Evolutionary conservation across 2,797 vertebrate species (phyloP), one percentile per base, ranked within the genome.

Genomic region (Ambastaia sidthimunki): DNA sequence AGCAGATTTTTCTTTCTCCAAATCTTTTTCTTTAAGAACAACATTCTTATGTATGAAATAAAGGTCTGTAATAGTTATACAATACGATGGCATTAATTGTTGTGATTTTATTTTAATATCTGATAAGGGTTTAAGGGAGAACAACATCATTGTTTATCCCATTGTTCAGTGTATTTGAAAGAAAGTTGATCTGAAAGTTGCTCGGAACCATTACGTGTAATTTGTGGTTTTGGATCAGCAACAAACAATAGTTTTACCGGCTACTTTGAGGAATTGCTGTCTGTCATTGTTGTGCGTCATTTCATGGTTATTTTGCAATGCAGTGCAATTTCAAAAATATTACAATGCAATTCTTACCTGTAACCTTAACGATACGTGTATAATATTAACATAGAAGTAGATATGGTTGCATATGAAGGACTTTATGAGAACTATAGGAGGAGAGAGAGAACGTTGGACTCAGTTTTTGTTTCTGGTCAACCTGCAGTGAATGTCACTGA

Each of bases 301-400:
- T 60, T 57, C 48, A 47, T 82, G 59, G 47, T 71, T 74, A 72
- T 73, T 82, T 84, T 76, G 69, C 74, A 79, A 83, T 44, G 72
- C 86, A 59, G 83, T 85, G 82, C 79, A 85, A 78, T 85, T 82
- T 77, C 59, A 50, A 67, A 83, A 80, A 83, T 78, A 83, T 74
- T 82, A 84, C 78, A 86, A 82, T 86, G 76, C 83, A 85, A 80
- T 85, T 82, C 70, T 82, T 87, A 76, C 84, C 63, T 85, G 78
- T 85, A 86, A 86, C 74, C 80, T 85, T 83, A 83, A 80, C 71
- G 82, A 75, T 75, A 78, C 78, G 63, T 80, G 74, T 55, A 74
- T 28, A 19, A 76, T 81, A 67, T 47, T 68, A 73, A 77, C 72
- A 23, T 83, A 66, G 62, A 72, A 81, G 71, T 73, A 80, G 69